A percentile compares a stretch with the other conserved stretches of the same genome.
phyloP scores from a whole-genome alignment of 2,797 vertebrate genomes.

The Enteromius argenteus region DNA sequence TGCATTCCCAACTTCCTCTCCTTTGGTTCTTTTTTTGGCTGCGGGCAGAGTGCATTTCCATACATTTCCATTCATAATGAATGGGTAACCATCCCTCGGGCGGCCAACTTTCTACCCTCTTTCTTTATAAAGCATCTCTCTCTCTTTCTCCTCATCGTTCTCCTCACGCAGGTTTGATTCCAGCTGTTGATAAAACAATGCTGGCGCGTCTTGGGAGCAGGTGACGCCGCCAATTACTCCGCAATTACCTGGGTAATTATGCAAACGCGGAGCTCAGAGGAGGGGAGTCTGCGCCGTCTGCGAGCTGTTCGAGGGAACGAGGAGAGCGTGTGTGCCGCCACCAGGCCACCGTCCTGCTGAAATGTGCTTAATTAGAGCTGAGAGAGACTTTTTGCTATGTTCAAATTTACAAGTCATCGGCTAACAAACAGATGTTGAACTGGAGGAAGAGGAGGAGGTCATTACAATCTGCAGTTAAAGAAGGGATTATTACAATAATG shows the following conservation, averaged over 20 bases:
- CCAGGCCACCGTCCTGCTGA: conserved; percentile 44
- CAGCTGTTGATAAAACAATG: conserved; percentile 74
- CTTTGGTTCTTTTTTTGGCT: conserved; percentile 42
- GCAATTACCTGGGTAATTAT: conserved; percentile 74
- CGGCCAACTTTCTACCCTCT: conserved; percentile 4
- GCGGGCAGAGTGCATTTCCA: conserved; percentile 58
- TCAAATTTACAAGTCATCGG: conserved; percentile 49
- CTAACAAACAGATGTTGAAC: conserved; percentile 53
- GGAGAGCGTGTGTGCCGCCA: conserved; percentile 1
- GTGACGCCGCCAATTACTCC: conserved; percentile 81
- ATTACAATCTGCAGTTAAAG: not conserved
- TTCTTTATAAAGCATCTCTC: conserved; percentile 21
- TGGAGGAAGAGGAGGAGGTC: conserved; percentile 21
- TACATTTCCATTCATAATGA: conserved; percentile 67
- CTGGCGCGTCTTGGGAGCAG: conserved; percentile 62
- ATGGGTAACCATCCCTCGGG: conserved; percentile 43
- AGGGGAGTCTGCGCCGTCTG: not conserved
- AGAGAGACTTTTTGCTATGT: conserved; percentile 38
- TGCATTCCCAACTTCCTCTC: conserved; percentile 21
- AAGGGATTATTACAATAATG: not conserved
- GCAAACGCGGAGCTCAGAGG: conserved; percentile 62
- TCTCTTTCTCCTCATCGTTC: conserved; percentile 57
- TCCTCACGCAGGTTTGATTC: conserved; percentile 58
- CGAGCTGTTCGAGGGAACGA: conserved; percentile 10
- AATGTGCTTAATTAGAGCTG: conserved; percentile 53